A percentile compares a stretch with the other conserved stretches of the same genome.
These are phyloP conservation scores for Trypoxylus dichotomus DNA, from an alignment of 1,140 invertebrate genomes.

Conservation along the genomic window DNA sequence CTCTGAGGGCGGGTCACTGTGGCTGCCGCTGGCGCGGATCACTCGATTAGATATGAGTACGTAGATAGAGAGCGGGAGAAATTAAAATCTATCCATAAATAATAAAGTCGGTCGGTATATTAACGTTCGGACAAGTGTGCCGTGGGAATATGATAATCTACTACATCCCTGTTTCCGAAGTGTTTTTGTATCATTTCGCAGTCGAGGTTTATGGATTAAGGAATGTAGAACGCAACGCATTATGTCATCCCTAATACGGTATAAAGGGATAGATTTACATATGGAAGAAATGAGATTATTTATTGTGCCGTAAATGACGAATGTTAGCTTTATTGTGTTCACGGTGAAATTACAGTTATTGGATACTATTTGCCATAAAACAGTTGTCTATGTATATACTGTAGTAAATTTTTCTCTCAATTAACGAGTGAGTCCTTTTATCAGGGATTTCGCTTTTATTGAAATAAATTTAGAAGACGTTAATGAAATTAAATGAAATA, in stretches of 20 bases:
- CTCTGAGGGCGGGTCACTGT: slow-evolving; percentile 1
- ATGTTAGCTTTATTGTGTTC: neutral
- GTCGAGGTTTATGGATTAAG: neutral
- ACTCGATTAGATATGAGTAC: slow-evolving; percentile 3
- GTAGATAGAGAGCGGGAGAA: slow-evolving; percentile 13
- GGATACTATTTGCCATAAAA: no score
- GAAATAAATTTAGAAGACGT: no score
- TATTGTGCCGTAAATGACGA: neutral
- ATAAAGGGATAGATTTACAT: slow-evolving; percentile 4
- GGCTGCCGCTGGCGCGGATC: slow-evolving; percentile 22
- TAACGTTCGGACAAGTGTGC: slow-evolving; percentile 6
- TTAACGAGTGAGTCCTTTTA: no score
- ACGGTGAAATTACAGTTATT: no score
- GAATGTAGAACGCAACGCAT: neutral
- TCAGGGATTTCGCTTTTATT: no score
- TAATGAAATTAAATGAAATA: no score
- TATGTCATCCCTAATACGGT: slow-evolving; percentile 4
- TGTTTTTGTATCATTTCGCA: neutral
- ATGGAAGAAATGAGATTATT: neutral
- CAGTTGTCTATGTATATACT: no score
- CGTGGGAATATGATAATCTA: slow-evolving; percentile 17
- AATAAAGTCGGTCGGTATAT: slow-evolving; percentile 24
- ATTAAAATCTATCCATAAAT: slow-evolving; percentile 26
- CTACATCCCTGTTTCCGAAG: neutral
- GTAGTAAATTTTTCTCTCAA: no score